A percentile compares a stretch with the other conserved stretches of the same genome.
These are phyloP conservation scores for Petromus typicus DNA, from an alignment of 2,113 vertebrate species.

Conservation along the genomic window DNA sequence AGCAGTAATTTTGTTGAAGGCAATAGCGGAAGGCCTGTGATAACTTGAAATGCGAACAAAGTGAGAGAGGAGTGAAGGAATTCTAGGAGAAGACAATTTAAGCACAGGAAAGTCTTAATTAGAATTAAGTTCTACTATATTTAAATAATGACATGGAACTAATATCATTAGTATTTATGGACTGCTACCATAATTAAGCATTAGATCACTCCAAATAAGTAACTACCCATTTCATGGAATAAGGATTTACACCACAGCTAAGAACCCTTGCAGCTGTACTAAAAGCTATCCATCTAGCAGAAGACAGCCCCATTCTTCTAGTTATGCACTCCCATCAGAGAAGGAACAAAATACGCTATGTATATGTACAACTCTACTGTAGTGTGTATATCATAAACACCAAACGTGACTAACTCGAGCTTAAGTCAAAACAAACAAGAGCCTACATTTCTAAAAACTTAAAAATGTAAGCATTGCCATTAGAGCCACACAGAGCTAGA, in stretches of 20 bases:
- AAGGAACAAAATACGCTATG: slow-evolving; percentile 20
- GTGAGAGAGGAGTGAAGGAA: not conserved
- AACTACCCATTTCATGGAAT: not conserved
- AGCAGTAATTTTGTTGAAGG: not conserved
- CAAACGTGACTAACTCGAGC: not conserved
- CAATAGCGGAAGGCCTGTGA: not conserved
- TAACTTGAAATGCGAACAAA: not conserved
- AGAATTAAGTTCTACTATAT: not conserved
- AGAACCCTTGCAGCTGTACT: not conserved
- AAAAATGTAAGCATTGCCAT: not conserved
- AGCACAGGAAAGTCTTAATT: not conserved
- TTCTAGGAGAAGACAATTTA: not conserved
- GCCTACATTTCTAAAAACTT: slow-evolving; percentile 2
- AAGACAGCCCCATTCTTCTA: not conserved
- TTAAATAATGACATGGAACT: not conserved
- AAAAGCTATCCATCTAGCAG: not conserved
- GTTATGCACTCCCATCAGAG: not conserved
- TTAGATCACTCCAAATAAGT: not conserved
- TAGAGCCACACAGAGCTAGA: not conserved
- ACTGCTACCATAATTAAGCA: not conserved
- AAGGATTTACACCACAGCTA: slow-evolving; percentile 8
- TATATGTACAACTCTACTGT: not conserved
- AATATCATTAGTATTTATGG: not conserved
- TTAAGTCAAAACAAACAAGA: slow-evolving; percentile 34
- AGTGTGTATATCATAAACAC: not conserved